Evolutionary conservation across 2,888 invertebrate genomes (phyloP).

Genomic region (Entomobrya proxima): DNA sequence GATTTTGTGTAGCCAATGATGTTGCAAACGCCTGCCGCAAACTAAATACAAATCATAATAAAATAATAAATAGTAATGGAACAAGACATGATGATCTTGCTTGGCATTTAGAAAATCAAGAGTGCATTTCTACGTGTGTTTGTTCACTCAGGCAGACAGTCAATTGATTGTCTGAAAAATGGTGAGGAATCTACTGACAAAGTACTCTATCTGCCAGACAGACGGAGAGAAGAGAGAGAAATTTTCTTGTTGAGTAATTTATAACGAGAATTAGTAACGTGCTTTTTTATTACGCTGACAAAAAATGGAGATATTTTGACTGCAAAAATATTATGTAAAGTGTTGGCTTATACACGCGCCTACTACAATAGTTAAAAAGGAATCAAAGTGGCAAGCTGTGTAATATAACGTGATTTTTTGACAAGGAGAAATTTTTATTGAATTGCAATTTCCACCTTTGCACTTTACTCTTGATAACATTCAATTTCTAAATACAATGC

Average conservation of each 20-base stretch:
- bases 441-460: not conserved
- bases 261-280: slow-evolving; percentile 5
- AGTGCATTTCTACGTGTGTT: slow-evolving; percentile 50
- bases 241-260: slow-evolving; percentile 46
- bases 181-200: not conserved
- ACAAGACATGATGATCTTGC: not conserved
- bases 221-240: not conserved
- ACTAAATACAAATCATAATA: not conserved
- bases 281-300: not conserved
- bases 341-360: too few relatives aligned
- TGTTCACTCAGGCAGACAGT: not conserved
- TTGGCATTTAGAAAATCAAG: slow-evolving; percentile 41
- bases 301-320: not conserved
- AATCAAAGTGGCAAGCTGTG: not conserved
- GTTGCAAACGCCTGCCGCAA: slow-evolving; percentile 45
- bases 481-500: not conserved
- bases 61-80: not conserved
- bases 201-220: too few relatives aligned
- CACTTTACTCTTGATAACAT: too few relatives aligned
- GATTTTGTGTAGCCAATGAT: not conserved
- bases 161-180: slow-evolving; percentile 5
- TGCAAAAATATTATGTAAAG: too few relatives aligned
- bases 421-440: slow-evolving; percentile 3
- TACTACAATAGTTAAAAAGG: not conserved
- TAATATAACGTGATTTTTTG: not conserved